Conservation (phyloP, 2,797 vertebrate species). For the Amblyopsis hoosieri region DNA sequence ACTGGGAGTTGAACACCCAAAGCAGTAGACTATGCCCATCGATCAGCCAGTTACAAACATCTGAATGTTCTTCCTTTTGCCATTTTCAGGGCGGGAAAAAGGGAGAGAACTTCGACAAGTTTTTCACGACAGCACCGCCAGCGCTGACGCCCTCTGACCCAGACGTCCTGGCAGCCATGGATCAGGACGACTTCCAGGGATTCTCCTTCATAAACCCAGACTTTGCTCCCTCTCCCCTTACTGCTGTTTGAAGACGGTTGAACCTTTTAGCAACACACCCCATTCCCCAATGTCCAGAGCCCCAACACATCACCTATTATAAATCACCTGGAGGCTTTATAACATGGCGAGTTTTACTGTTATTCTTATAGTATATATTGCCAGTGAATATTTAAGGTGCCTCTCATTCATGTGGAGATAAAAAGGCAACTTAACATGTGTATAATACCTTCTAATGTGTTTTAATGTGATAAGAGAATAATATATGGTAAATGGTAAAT, state of each 20-base stretch:
- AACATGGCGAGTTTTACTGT: conserved; percentile 27
- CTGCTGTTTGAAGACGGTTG: conserved; percentile 70
- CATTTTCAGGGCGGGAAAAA: conserved; percentile 84
- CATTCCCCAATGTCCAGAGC: neutral
- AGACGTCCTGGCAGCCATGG: conserved; percentile 85
- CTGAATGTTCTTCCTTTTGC: conserved; percentile 13
- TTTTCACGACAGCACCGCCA: conserved; percentile 87
- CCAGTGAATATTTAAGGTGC: too few relatives aligned
- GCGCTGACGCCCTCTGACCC: conserved; percentile 89
- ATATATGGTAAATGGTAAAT: too few relatives aligned
- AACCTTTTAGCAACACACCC: neutral
- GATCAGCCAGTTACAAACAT: too few relatives aligned
- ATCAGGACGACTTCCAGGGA: conserved; percentile 88
- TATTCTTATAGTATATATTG: conserved; percentile 25
- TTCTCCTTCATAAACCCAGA: conserved; percentile 88
- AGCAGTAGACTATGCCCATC: too few relatives aligned
- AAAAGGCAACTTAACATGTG: too few relatives aligned
- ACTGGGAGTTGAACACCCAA: too few relatives aligned
- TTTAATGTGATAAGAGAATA: too few relatives aligned
- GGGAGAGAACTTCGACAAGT: conserved; percentile 92
- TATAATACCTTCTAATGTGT: too few relatives aligned
- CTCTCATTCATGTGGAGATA: too few relatives aligned
- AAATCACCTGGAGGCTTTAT: conserved; percentile 30
- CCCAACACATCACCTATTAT: neutral
- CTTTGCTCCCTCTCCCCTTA: conserved; percentile 78